These are phyloP conservation scores for Sisor rabdophorus DNA, from an alignment of 2,113 vertebrate species.

Conservation along the genomic window DNA sequence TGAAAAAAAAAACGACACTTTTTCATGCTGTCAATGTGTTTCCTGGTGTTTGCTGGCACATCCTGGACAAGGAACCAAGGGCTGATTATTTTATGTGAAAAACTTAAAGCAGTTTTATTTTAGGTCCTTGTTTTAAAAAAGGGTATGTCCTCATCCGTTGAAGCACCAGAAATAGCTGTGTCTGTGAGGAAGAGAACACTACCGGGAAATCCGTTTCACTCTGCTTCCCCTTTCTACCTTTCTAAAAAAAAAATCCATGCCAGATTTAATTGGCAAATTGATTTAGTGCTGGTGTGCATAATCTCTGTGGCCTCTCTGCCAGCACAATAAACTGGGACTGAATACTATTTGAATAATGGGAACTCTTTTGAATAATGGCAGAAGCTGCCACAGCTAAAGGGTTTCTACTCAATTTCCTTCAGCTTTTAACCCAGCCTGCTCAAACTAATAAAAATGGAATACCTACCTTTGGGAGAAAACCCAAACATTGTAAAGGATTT, in stretches of 20 bases:
- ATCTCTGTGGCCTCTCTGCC: slow-evolving; percentile 44
- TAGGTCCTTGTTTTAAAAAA: slow-evolving; percentile 19
- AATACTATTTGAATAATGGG: slow-evolving; percentile 47
- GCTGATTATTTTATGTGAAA: slow-evolving; percentile 32
- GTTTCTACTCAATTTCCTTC: slow-evolving; percentile 16
- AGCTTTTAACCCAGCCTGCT: slow-evolving; percentile 18
- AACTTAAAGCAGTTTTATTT: slow-evolving; percentile 22
- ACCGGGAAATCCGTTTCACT: not conserved
- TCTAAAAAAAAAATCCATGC: slow-evolving; percentile 33
- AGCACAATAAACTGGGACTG: slow-evolving; percentile 36
- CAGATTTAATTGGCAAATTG: slow-evolving; percentile 42
- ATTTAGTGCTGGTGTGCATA: slow-evolving; percentile 38
- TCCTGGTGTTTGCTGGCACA: slow-evolving; percentile 44
- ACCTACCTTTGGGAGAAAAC: not conserved
- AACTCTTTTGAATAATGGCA: slow-evolving; percentile 36
- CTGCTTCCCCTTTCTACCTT: slow-evolving; percentile 7
- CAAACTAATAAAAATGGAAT: slow-evolving; percentile 25
- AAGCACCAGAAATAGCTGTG: slow-evolving; percentile 22
- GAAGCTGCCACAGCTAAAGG: slow-evolving; percentile 31
- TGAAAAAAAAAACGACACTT: slow-evolving; percentile 19
- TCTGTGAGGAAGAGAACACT: not conserved
- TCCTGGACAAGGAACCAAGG: slow-evolving; percentile 41
- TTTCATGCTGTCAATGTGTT: slow-evolving; percentile 42
- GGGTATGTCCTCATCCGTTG: slow-evolving; percentile 6
- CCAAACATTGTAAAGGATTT: not conserved